A percentile compares a stretch with the other conserved stretches of the same genome.
phyloP scores from a whole-genome alignment of 1,140 invertebrate genomes.

The Mizuhopecten yessoensis region DNA sequence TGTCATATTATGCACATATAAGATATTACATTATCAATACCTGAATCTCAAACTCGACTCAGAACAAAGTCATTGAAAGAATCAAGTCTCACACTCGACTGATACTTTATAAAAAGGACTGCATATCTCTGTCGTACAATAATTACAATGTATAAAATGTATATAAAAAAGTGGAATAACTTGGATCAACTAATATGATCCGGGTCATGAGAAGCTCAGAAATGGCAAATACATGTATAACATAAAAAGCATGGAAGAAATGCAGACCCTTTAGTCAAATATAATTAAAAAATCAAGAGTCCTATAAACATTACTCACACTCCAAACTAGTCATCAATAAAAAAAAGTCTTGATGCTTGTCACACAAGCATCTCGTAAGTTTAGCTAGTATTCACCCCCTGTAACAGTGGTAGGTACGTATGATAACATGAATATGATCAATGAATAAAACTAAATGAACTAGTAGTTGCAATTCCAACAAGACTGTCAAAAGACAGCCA shows the following conservation, averaged over 20 bases:
- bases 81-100: constrained; percentile 20
- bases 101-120: neutral
- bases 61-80: neutral
- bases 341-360: neutral
- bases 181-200: constrained; percentile 32
- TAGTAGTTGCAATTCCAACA: neutral
- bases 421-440: neutral
- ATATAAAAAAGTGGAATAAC: constrained; percentile 38
- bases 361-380: neutral
- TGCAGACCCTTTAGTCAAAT: constrained; percentile 11
- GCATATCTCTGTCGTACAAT: constrained; percentile 8
- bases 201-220: constrained; percentile 31
- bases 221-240: constrained; percentile 38
- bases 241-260: constrained; percentile 4
- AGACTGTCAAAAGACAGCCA: neutral
- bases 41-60: constrained; percentile 15
- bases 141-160: constrained; percentile 40
- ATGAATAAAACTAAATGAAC: neutral
- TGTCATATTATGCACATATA: constrained; percentile 29
- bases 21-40: neutral
- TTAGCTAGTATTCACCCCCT: neutral
- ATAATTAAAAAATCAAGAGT: neutral
- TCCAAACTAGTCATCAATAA: constrained; percentile 16
- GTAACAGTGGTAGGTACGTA: neutral
- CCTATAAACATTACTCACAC: neutral